Percentiles rank a stretch among this genome's conserved stretches.
These are phyloP conservation scores for Busseola fusca DNA, from an alignment of 2,888 invertebrate genomes.

Conservation along the genomic window DNA sequence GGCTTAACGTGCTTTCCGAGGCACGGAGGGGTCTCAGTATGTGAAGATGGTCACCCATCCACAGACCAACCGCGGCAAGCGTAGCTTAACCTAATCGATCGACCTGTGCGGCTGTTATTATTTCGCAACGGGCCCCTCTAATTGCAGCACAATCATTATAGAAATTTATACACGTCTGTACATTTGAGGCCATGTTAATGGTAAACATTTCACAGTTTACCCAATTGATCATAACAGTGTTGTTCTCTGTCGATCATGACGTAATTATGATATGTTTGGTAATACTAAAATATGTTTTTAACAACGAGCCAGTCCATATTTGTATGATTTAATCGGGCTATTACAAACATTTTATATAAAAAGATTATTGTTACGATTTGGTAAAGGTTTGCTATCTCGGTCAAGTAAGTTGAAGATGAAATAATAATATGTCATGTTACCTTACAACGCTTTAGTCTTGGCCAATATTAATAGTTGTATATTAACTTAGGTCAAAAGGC, in stretches of 20 bases:
- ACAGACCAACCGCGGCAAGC: too few species aligned
- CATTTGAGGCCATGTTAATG: conserved; percentile 44
- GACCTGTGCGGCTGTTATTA: too few species aligned
- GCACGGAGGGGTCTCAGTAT: too few species aligned
- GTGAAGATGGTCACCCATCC: too few species aligned
- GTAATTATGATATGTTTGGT: conserved; percentile 28
- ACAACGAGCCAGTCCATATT: conserved; percentile 22
- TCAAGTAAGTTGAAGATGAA: conserved; percentile 37
- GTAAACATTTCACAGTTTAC: conserved; percentile 47
- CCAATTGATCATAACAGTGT: conserved; percentile 4
- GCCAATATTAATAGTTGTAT: conserved; percentile 25
- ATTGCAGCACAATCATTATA: too few species aligned
- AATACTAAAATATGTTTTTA: conserved; percentile 35
- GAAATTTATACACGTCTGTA: conserved; percentile 33
- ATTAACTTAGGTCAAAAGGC: conserved; percentile 15
- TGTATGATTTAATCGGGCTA: conserved; percentile 30
- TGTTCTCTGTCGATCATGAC: conserved; percentile 22
- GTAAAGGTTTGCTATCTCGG: conserved; percentile 41
- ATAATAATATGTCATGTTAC: conserved; percentile 10
- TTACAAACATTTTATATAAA: conserved; percentile 30
- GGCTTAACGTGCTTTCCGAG: too few species aligned
- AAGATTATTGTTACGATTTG: conserved; percentile 37
- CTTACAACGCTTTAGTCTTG: conserved; percentile 20
- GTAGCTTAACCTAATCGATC: too few species aligned
- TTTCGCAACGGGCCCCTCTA: too few species aligned